A percentile compares a stretch with the other conserved stretches of the same genome.
phyloP scores from a whole-genome alignment of 2,113 vertebrate species.

The Peromyscus leucopus region DNA sequence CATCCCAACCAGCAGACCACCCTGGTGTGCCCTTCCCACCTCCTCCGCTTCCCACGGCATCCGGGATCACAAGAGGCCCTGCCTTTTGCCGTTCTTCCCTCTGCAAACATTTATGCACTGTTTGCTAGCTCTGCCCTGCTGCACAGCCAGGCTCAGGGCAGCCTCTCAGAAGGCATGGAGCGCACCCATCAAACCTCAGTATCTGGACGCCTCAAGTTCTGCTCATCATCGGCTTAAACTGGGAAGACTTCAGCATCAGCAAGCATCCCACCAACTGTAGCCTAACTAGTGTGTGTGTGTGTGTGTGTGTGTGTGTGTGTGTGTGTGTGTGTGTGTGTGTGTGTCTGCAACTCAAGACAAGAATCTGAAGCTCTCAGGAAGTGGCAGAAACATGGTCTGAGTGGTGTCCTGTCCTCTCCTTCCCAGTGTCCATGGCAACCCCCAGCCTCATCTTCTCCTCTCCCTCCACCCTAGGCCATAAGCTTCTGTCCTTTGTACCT shows the following conservation, averaged over 20 bases:
- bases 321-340: background rate
- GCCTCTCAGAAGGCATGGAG: background rate
- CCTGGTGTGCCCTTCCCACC: constrained; percentile 61
- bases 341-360: background rate
- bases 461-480: background rate
- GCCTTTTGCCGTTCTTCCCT: background rate
- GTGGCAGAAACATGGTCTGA: background rate
- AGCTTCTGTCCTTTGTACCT: background rate
- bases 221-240: background rate
- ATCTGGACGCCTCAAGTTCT: background rate
- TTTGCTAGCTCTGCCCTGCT: background rate
- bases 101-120: background rate
- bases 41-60: constrained; percentile 41
- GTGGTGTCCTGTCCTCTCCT: background rate
- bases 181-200: background rate
- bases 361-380: background rate
- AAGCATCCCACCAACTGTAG: background rate
- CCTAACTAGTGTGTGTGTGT: background rate
- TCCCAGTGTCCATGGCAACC: background rate
- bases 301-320: background rate
- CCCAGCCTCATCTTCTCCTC: background rate
- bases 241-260: background rate
- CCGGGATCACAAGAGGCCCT: constrained; percentile 16
- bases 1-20: constrained; percentile 73
- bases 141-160: background rate